Percentiles rank a stretch among this genome's conserved stretches.
Evolutionary conservation across 2,797 vertebrate genomes (phyloP).

Genomic region (Jordanella pulchra): DNA sequence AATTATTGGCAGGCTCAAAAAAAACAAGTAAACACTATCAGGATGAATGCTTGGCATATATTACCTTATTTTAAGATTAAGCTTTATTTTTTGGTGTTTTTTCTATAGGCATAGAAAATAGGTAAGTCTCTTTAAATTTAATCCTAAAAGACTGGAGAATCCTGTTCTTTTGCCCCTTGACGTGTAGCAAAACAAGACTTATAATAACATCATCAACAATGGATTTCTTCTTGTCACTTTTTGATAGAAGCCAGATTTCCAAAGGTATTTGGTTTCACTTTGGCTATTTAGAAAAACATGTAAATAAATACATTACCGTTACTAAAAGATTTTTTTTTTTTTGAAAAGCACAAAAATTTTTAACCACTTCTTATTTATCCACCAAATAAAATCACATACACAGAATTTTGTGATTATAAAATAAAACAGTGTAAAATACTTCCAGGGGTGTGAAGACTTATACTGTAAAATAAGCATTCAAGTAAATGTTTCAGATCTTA

Average conservation of each 20-base stretch:
- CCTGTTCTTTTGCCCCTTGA: background rate
- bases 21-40: too few relatives aligned
- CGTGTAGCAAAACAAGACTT: background rate
- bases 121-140: background rate
- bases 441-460: background rate
- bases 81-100: too few relatives aligned
- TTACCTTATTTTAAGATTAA: too few relatives aligned
- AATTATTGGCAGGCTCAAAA: too few relatives aligned
- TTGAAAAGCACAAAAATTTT: background rate
- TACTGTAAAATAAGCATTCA: slow-evolving; percentile 25
- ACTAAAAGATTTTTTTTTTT: background rate
- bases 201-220: background rate
- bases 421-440: background rate
- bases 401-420: background rate
- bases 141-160: too few relatives aligned
- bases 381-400: background rate
- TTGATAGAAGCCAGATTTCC: background rate
- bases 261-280: background rate
- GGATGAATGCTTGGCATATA: too few relatives aligned
- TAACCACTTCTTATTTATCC: background rate
- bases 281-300: background rate
- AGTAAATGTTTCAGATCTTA: slow-evolving; percentile 50
- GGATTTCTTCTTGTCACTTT: background rate
- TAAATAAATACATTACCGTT: background rate
- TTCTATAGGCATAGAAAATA: too few relatives aligned